A percentile compares a stretch with the other conserved stretches of the same genome.
Evolutionary conservation across 2,888 invertebrate species (phyloP).

Genomic region (Agriotes lineatus): DNA sequence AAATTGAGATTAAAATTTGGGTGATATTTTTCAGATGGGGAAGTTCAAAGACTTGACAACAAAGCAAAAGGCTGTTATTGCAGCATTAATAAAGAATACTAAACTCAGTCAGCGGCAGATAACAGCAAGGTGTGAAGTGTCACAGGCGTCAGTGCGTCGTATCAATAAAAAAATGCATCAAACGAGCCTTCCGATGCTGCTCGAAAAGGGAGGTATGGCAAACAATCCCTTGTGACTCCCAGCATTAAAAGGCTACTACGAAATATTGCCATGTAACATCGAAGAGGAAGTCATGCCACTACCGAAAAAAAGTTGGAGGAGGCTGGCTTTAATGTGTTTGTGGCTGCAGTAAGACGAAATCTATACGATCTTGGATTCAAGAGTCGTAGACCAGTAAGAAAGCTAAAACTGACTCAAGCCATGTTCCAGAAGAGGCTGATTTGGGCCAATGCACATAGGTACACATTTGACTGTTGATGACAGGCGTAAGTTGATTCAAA

Average conservation of each 20-base stretch:
- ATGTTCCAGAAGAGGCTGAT: neutral
- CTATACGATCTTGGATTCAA: neutral
- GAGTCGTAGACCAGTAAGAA: slow-evolving; percentile 1
- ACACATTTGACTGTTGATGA: slow-evolving; percentile 4
- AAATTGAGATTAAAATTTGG: neutral
- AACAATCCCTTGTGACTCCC: neutral
- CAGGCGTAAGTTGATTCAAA: neutral
- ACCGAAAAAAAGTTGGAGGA: neutral
- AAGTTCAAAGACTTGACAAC: neutral
- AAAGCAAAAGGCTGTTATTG: neutral
- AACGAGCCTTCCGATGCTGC: neutral
- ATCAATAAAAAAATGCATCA: neutral
- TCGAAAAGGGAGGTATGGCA: neutral
- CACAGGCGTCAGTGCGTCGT: neutral
- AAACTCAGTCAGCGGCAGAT: neutral
- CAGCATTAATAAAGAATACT: neutral
- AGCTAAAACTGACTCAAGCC: neutral
- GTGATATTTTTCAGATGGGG: neutral
- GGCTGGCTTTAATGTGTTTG: neutral
- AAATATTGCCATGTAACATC: neutral
- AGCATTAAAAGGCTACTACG: neutral
- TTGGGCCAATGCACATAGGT: neutral
- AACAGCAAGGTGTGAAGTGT: neutral
- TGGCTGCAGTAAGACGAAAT: slow-evolving; percentile 3
- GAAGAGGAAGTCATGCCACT: neutral